Percentiles rank a stretch among this genome's conserved stretches.
phyloP scores from a whole-genome alignment of 2,797 vertebrate species.

The Xenentodon cancila region DNA sequence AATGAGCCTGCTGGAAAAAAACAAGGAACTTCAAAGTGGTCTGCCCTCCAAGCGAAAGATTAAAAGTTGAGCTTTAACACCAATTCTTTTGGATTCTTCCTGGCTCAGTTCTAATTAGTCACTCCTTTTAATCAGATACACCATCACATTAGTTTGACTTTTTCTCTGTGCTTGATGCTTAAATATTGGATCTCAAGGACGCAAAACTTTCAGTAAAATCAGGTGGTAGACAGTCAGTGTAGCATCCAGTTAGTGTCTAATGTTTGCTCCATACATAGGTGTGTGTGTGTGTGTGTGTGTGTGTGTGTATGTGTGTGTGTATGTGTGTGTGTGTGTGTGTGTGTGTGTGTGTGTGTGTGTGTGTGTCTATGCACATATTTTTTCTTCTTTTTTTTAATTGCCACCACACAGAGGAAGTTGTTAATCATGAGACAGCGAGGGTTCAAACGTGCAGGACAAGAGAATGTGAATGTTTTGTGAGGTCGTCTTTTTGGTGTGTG shows the following conservation, averaged over 20 bases:
- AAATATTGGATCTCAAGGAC: constrained; percentile 90
- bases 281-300: no score
- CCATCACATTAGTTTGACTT: constrained; percentile 88
- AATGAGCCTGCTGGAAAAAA: constrained; percentile 93
- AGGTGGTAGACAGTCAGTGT: constrained; percentile 36
- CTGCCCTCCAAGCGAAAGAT: constrained; percentile 91
- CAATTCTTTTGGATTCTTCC: constrained; percentile 90
- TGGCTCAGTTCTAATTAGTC: constrained; percentile 93
- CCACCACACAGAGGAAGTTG: constrained; percentile 69
- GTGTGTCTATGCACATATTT: no score
- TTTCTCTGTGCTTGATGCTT: constrained; percentile 82
- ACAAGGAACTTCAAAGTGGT: constrained; percentile 93
- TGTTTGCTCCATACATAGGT: constrained; percentile 25
- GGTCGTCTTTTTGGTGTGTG: constrained; percentile 19
- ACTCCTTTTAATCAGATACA: constrained; percentile 96
- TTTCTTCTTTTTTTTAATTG: constrained; percentile 58
- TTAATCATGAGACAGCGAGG: constrained; percentile 62
- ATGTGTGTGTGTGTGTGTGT: no score
- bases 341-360: constrained; percentile 17
- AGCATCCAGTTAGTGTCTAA: no score
- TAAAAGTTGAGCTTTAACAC: constrained; percentile 92
- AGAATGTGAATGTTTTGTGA: constrained; percentile 33
- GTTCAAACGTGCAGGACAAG: constrained; percentile 52
- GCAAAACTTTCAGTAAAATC: constrained; percentile 72
- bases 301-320: no score